These are phyloP conservation scores for Hippocampus barbouri DNA, from an alignment of 2,113 vertebrate species.

Conservation along the genomic window DNA sequence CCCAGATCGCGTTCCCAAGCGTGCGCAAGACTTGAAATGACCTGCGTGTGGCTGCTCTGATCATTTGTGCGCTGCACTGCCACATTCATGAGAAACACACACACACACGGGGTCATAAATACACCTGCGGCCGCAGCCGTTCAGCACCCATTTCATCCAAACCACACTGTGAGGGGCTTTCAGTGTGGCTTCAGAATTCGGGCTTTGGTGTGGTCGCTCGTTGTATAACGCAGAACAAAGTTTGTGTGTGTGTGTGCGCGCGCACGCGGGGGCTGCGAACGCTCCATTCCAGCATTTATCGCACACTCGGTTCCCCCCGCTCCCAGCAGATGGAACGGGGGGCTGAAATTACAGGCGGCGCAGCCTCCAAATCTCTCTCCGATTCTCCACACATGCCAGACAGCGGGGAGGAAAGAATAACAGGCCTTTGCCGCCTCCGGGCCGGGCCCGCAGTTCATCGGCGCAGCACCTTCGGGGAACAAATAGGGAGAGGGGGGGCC, in stretches of 20 bases:
- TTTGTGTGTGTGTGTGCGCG: not conserved
- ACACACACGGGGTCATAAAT: not conserved
- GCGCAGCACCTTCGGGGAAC: constrained; percentile 42
- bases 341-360: constrained; percentile 59
- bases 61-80: not conserved
- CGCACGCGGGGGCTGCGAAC: not conserved
- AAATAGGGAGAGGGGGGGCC: not conserved
- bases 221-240: constrained; percentile 23
- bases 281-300: constrained; percentile 21
- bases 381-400: constrained; percentile 67
- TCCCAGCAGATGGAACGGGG: constrained; percentile 10
- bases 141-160: constrained; percentile 10
- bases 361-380: constrained; percentile 49
- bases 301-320: constrained; percentile 29
- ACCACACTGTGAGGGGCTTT: not conserved
- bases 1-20: not conserved
- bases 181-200: not conserved
- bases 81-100: not conserved
- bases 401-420: constrained; percentile 65
- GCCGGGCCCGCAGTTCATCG: constrained; percentile 43
- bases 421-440: constrained; percentile 41
- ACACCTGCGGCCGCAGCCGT: not conserved
- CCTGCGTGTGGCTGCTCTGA: not conserved
- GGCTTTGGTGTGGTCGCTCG: not conserved
- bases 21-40: not conserved